Percentiles rank a stretch among this genome's conserved stretches.
Evolutionary conservation across 2,888 invertebrate genomes (phyloP).

Genomic region (Timandra comae): DNA sequence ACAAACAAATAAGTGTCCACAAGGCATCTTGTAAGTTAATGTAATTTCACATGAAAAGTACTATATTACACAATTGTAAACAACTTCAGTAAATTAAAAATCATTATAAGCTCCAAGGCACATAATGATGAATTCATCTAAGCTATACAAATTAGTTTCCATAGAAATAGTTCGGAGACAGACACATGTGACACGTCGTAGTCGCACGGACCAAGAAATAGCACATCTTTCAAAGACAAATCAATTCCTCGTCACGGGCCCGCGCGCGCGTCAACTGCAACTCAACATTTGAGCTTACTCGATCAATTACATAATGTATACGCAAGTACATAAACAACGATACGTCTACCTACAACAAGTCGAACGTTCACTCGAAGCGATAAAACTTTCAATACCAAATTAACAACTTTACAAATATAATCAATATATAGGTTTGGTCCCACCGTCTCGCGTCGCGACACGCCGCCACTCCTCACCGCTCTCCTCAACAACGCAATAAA

Average conservation of each 20-base stretch:
- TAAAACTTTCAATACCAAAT: conserved; percentile 54
- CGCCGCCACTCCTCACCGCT: conserved; percentile 5
- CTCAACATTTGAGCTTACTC: conserved; percentile 55
- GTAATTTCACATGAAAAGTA: conserved; percentile 23
- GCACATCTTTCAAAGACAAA: too few relatives aligned
- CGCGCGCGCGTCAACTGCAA: conserved; percentile 2
- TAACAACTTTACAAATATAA: conserved; percentile 46
- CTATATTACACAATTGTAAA: conserved; percentile 18
- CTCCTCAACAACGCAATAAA: conserved; percentile 21
- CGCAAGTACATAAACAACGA: conserved; percentile 45
- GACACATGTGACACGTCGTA: too few relatives aligned
- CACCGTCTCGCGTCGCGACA: conserved; percentile 36
- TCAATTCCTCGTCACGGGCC: background rate
- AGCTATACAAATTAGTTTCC: conserved; percentile 26
- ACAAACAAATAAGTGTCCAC: conserved; percentile 72
- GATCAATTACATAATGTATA: conserved; percentile 21
- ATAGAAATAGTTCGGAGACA: conserved; percentile 4
- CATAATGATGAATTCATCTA: conserved; percentile 24
- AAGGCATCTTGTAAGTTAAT: conserved; percentile 55
- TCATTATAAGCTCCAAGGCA: conserved; percentile 20
- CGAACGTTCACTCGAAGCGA: conserved; percentile 60
- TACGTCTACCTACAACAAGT: conserved; percentile 58
- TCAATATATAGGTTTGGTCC: conserved; percentile 61
- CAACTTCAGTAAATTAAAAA: conserved; percentile 18
- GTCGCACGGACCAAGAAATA: too few relatives aligned